Conservation (phyloP, 1,140 invertebrate genomes). For the Physella acuta region DNA sequence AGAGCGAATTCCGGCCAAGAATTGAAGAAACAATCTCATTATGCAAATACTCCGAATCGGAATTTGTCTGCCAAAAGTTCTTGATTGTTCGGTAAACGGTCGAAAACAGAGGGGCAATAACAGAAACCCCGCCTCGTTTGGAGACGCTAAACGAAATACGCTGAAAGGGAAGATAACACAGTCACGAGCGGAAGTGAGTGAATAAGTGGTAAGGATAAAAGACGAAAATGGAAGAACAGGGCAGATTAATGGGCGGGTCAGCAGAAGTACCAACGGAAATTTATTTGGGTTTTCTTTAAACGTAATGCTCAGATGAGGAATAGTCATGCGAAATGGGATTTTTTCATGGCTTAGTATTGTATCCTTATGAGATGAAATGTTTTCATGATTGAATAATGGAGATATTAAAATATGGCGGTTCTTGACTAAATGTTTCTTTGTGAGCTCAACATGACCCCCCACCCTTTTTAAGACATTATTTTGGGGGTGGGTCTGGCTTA, state of each 20-base stretch:
- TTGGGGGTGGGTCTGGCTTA: too few relatives aligned
- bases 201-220: background rate
- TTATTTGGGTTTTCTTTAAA: too few relatives aligned
- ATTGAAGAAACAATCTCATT: conserved; percentile 28
- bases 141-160: background rate
- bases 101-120: conserved; percentile 23
- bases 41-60: conserved; percentile 21
- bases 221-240: background rate
- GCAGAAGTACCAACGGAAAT: too few relatives aligned
- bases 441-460: too few relatives aligned
- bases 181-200: conserved; percentile 8
- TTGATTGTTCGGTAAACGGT: conserved; percentile 17
- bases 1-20: conserved; percentile 5
- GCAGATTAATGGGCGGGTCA: background rate
- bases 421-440: too few relatives aligned
- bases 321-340: too few relatives aligned
- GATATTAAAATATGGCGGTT: too few relatives aligned
- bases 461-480: too few relatives aligned
- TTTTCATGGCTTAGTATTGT: too few relatives aligned
- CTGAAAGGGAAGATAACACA: conserved; percentile 3
- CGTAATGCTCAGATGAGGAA: too few relatives aligned
- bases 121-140: background rate
- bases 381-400: too few relatives aligned
- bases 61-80: conserved; percentile 13
- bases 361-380: too few relatives aligned